phyloP scores from a whole-genome alignment of 2,888 invertebrate species.

The Osmoderma eremita region DNA sequence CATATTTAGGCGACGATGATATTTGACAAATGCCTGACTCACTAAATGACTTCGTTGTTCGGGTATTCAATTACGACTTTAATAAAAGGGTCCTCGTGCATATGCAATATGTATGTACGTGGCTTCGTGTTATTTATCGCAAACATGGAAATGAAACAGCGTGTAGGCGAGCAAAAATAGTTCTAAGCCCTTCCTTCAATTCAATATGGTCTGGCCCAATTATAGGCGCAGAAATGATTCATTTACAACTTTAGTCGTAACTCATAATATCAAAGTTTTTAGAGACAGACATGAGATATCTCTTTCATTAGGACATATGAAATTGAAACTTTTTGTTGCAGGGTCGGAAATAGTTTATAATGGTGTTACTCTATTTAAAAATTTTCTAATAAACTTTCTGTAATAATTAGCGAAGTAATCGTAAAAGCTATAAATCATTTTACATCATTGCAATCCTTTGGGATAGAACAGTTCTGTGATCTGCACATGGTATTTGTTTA shows the following conservation, averaged over 20 bases:
- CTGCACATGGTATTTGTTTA: no score
- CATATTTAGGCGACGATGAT: conserved; percentile 23
- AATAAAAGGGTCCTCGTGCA: conserved; percentile 34
- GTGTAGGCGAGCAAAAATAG: conserved; percentile 13
- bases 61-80: conserved; percentile 30
- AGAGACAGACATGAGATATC: not conserved
- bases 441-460: no score
- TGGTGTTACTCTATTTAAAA: no score
- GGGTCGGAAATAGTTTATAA: no score
- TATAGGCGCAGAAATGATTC: conserved; percentile 1
- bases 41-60: conserved; percentile 20
- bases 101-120: conserved; percentile 25
- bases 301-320: conserved; percentile 1
- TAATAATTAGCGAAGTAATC: no score
- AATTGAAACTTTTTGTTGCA: not conserved
- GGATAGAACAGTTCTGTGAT: no score
- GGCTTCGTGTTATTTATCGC: conserved; percentile 36
- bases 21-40: conserved; percentile 24
- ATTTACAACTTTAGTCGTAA: conserved; percentile 1
- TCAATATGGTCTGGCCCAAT: conserved; percentile 6
- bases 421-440: no score
- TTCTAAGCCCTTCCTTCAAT: conserved; percentile 13
- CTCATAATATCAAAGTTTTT: not conserved
- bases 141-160: conserved; percentile 29
- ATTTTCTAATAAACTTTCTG: no score